phyloP scores from a whole-genome alignment of 2,888 invertebrate species.

The Cephus pulcher region DNA sequence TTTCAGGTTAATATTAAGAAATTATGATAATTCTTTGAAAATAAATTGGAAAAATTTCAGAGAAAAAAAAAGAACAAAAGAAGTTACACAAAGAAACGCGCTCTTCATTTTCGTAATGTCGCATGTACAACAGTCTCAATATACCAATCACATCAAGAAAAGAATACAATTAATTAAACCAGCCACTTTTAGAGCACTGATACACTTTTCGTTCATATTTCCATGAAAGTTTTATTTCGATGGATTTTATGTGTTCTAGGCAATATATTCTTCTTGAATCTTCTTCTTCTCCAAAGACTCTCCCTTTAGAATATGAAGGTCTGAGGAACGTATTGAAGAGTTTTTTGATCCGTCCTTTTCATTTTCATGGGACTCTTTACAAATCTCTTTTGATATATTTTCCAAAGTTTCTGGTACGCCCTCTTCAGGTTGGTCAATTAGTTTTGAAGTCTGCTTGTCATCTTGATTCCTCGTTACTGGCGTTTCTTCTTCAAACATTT shows the following conservation, averaged over 20 bases:
- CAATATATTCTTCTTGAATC: not conserved
- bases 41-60: not conserved
- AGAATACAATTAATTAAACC: not conserved
- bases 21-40: not conserved
- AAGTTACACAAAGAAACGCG: not conserved
- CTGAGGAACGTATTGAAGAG: not conserved
- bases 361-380: not conserved
- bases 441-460: constrained; percentile 29
- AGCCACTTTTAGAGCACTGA: not conserved
- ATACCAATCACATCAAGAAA: not conserved
- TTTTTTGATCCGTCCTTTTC: not conserved
- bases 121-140: not conserved
- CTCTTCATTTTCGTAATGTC: not conserved
- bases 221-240: not conserved
- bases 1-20: not conserved
- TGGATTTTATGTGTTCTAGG: not conserved
- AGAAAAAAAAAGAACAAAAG: not conserved
- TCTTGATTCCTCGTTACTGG: not conserved
- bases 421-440: constrained; percentile 25
- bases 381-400: constrained; percentile 46
- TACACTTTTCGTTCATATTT: not conserved
- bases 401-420: constrained; percentile 38
- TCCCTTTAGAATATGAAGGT: not conserved
- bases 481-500: not conserved
- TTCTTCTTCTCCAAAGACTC: not conserved